These are phyloP conservation scores for Urocyon cinereoargenteus DNA, from an alignment of 2,797 vertebrate genomes.

Conservation along the genomic window DNA sequence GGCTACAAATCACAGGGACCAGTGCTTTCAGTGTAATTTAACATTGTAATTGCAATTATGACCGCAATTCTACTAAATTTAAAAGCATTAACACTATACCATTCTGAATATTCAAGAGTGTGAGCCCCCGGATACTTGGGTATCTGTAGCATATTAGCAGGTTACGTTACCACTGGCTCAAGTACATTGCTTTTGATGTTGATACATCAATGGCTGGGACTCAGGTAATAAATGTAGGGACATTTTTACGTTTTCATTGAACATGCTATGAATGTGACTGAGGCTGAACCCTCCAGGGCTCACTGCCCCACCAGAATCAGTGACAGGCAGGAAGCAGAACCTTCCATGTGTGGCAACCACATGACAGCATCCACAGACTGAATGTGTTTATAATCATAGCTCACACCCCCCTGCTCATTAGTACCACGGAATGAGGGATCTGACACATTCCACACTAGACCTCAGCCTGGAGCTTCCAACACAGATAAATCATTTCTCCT, in stretches of 20 bases:
- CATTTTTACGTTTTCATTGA: neutral
- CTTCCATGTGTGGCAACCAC: neutral
- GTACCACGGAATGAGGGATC: neutral
- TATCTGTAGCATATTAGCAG: neutral
- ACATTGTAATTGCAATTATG: neutral
- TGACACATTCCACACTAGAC: accelerated
- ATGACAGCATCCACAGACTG: accelerated
- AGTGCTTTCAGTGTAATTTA: neutral
- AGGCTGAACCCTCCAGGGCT: neutral
- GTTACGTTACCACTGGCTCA: too few relatives aligned
- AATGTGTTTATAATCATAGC: neutral
- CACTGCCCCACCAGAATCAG: neutral
- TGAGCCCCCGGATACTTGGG: too few relatives aligned
- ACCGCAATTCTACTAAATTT: neutral
- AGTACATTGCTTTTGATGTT: neutral
- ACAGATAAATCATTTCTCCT: neutral
- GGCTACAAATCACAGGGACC: neutral
- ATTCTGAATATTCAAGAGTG: neutral
- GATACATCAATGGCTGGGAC: neutral
- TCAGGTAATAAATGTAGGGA: neutral
- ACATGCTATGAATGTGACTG: neutral
- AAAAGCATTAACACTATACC: neutral
- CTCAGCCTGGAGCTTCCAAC: neutral
- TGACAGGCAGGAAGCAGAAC: too few relatives aligned
- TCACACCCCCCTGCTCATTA: too few relatives aligned